Conservation (phyloP, 2,888 invertebrate genomes). For the Caenorhabditis zanzibari region DNA sequence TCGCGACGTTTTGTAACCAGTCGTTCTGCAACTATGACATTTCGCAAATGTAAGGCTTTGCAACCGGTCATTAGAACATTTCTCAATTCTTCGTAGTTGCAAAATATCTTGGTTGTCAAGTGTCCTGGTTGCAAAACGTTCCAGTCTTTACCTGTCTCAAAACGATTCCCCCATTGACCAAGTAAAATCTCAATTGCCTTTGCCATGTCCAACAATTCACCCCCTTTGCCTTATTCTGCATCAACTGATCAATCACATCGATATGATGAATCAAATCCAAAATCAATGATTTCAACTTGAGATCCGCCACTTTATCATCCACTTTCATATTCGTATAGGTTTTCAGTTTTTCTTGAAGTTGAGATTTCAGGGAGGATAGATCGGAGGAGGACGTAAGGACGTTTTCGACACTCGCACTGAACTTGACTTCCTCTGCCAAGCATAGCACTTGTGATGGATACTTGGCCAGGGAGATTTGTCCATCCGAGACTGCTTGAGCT, state of each 20-base stretch:
- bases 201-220: slow-evolving; percentile 92
- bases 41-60: too few relatives aligned
- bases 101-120: too few relatives aligned
- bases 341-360: slow-evolving; percentile 84
- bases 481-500: slow-evolving; percentile 86
- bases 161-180: slow-evolving; percentile 85
- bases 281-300: slow-evolving; percentile 94
- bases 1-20: too few relatives aligned
- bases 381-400: slow-evolving; percentile 80
- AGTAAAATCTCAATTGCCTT: slow-evolving; percentile 89
- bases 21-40: too few relatives aligned
- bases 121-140: too few relatives aligned
- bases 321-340: slow-evolving; percentile 85
- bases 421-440: slow-evolving; percentile 91
- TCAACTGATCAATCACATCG: slow-evolving; percentile 90
- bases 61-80: too few relatives aligned
- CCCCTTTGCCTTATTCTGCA: slow-evolving; percentile 86
- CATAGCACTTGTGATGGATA: slow-evolving; percentile 91
- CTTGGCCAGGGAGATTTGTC: slow-evolving; percentile 86
- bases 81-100: too few relatives aligned
- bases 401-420: slow-evolving; percentile 91
- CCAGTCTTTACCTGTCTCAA: slow-evolving; percentile 89
- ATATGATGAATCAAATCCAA: slow-evolving; percentile 95
- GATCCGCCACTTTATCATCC: slow-evolving; percentile 87
- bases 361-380: slow-evolving; percentile 82